phyloP scores from a whole-genome alignment of 2,888 invertebrate species.

The Dione vanillae region DNA sequence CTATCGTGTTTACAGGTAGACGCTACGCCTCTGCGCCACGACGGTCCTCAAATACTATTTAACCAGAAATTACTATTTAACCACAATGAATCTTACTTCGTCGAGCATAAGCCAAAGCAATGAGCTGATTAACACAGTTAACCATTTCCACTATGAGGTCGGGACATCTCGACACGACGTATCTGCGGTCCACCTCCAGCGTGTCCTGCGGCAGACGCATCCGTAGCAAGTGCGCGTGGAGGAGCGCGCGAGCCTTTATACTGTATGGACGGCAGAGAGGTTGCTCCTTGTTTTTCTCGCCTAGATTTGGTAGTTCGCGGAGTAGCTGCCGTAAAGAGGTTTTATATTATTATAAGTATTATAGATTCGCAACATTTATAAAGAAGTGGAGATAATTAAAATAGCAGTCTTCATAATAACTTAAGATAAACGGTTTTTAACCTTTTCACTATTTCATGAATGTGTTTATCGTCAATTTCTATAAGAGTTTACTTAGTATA shows the following conservation, averaged over 20 bases:
- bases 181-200: slow-evolving; percentile 92
- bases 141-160: slow-evolving; percentile 99
- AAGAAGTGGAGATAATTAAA: too few species aligned
- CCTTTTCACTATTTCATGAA: too few species aligned
- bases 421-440: too few species aligned
- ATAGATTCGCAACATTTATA: too few species aligned
- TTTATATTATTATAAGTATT: background rate
- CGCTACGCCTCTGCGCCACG: too few species aligned
- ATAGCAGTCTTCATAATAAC: too few species aligned
- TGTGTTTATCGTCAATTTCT: too few species aligned
- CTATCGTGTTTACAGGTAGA: too few species aligned
- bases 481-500: too few species aligned
- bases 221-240: slow-evolving; percentile 98
- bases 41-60: too few species aligned
- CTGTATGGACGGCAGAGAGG: slow-evolving; percentile 97
- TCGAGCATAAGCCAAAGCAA: slow-evolving; percentile 94
- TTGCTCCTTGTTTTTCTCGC: slow-evolving; percentile 97
- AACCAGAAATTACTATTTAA: too few species aligned
- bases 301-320: slow-evolving; percentile 94
- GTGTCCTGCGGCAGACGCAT: slow-evolving; percentile 90
- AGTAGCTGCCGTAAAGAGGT: slow-evolving; percentile 86
- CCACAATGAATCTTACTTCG: slow-evolving; percentile 87
- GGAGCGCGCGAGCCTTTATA: slow-evolving; percentile 94
- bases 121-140: slow-evolving; percentile 96
- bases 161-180: slow-evolving; percentile 94